Percentiles rank a stretch among this genome's conserved stretches.
phyloP scores from a whole-genome alignment of 37 sponge, comb jelly and placozoan genomes.

The Halichondria panicea region DNA sequence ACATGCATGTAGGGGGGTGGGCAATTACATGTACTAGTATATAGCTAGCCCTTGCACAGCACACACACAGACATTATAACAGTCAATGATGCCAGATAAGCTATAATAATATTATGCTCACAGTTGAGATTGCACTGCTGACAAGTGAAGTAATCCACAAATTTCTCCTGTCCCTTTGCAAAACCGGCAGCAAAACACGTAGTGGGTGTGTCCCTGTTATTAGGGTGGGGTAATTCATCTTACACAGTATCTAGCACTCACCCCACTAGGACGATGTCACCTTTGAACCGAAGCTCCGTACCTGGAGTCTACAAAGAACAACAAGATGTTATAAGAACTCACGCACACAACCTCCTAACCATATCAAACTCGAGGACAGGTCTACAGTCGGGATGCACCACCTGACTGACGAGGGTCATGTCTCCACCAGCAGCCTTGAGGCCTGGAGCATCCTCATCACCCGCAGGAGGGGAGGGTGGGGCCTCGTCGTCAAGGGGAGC shows the following conservation, averaged over 20 bases:
- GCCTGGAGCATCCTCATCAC: background rate
- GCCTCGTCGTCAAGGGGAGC: constrained; percentile 25
- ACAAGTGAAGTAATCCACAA: constrained; percentile 69
- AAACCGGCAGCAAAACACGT: constrained; percentile 65
- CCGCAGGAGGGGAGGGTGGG: background rate
- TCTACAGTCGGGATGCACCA: constrained; percentile 54
- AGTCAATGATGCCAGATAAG: background rate
- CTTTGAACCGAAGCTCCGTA: constrained; percentile 56
- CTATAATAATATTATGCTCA: constrained; percentile 20
- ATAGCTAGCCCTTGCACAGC: background rate
- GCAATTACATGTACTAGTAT: background rate
- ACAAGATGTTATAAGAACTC: background rate
- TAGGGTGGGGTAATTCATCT: background rate
- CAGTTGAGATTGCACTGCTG: constrained; percentile 50
- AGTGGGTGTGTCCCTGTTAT: constrained; percentile 51
- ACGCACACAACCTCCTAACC: constrained; percentile 17
- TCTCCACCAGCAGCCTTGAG: constrained; percentile 11
- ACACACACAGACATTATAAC: background rate
- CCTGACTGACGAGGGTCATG: constrained; percentile 31
- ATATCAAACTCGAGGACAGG: constrained; percentile 49
- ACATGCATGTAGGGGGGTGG: background rate
- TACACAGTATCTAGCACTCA: background rate
- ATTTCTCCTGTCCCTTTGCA: constrained; percentile 30
- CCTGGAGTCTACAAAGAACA: constrained; percentile 50
- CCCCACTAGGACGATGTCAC: constrained; percentile 44